Evolutionary conservation across 2,797 vertebrate genomes (phyloP).

Genomic region (Gambusia yucatana): DNA sequence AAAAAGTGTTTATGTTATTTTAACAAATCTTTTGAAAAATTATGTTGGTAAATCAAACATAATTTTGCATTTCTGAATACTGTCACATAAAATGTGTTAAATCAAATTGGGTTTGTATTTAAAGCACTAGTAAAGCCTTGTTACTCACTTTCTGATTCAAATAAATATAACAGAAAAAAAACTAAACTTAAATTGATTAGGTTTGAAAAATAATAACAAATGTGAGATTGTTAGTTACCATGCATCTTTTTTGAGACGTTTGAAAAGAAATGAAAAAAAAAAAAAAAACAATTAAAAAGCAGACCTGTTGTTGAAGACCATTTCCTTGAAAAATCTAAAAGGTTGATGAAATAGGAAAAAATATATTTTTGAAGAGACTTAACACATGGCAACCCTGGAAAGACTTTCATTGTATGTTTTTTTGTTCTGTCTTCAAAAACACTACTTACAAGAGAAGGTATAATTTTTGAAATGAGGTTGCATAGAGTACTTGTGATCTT

Average conservation of each 20-base stretch:
- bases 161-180: background rate
- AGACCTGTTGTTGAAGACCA: background rate
- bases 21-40: constrained; percentile 6
- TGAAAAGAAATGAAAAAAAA: background rate
- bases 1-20: background rate
- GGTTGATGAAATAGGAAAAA: background rate
- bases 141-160: background rate
- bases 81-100: background rate
- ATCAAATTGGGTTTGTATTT: background rate
- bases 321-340: background rate
- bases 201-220: background rate
- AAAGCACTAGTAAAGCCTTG: background rate
- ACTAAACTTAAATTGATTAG: background rate
- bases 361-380: background rate
- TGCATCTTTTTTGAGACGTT: background rate
- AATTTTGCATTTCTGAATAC: background rate
- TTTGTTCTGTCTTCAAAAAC: background rate
- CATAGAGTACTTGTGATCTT: background rate
- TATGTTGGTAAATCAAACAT: background rate
- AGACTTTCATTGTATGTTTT: background rate
- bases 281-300: background rate
- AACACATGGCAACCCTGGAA: background rate
- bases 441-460: background rate
- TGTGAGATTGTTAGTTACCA: background rate
- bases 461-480: background rate